phyloP scores from a whole-genome alignment of 1,140 invertebrate genomes.

The Apis laboriosa region DNA sequence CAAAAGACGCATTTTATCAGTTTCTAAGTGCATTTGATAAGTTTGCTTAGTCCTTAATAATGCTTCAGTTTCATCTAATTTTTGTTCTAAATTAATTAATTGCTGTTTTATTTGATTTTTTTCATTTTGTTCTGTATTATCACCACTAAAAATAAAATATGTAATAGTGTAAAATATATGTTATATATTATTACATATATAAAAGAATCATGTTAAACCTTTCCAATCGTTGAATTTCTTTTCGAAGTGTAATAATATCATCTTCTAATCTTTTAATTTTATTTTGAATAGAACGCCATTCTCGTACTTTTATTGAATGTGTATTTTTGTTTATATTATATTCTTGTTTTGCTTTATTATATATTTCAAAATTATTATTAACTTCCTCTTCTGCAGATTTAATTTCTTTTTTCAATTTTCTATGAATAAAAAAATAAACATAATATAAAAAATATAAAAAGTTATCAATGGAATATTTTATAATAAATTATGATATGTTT shows the following conservation, averaged over 20 bases:
- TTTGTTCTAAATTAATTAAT: conserved; percentile 64
- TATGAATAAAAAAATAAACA: conserved; percentile 38
- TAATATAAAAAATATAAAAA: neutral
- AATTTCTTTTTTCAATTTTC: conserved; percentile 62
- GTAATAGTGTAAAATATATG: too few relatives aligned
- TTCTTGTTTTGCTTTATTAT: conserved; percentile 57
- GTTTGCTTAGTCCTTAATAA: conserved; percentile 78
- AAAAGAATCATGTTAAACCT: conserved; percentile 56
- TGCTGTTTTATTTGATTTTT: conserved; percentile 59
- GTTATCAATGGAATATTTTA: neutral
- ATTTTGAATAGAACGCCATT: conserved; percentile 42
- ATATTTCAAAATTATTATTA: conserved; percentile 42
- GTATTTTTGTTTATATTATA: conserved; percentile 51
- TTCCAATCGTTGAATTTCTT: conserved; percentile 72
- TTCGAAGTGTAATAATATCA: conserved; percentile 65
- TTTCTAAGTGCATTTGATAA: conserved; percentile 79
- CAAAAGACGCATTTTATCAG: conserved; percentile 72
- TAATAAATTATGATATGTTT: neutral
- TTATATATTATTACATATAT: neutral
- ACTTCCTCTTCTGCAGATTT: conserved; percentile 59
- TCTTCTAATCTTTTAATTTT: conserved; percentile 64
- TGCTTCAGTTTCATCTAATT: conserved; percentile 77
- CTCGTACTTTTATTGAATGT: conserved; percentile 54
- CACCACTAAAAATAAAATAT: conserved; percentile 24
- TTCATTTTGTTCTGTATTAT: conserved; percentile 54